These are phyloP conservation scores for Syngnathus acus DNA, from an alignment of 2,797 vertebrate species.

Conservation along the genomic window DNA sequence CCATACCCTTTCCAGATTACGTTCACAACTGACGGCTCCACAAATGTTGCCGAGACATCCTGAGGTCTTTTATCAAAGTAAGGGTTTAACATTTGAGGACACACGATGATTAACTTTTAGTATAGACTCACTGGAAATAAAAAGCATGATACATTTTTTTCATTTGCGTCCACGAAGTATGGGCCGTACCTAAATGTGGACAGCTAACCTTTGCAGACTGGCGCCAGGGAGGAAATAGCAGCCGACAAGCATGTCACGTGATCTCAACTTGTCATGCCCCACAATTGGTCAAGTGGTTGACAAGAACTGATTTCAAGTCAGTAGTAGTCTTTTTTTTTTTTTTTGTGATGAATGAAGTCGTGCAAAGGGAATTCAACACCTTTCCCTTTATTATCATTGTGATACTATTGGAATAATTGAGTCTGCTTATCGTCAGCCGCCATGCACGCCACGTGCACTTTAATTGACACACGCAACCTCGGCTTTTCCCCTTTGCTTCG, in stretches of 20 bases:
- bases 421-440: no score
- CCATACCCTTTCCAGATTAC: not conserved
- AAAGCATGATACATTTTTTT: no score
- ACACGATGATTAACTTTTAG: not conserved
- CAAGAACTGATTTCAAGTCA: not conserved
- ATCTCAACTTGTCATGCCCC: not conserved
- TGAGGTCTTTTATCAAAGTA: not conserved
- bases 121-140: not conserved
- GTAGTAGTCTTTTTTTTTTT: no score
- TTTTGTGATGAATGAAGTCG: no score
- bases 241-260: not conserved
- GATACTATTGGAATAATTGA: no score
- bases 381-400: no score
- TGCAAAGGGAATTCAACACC: no score
- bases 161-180: not conserved
- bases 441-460: conserved; percentile 1
- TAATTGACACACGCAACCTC: conserved; percentile 4
- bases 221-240: not conserved
- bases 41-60: not conserved
- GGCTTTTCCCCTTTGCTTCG: conserved; percentile 20
- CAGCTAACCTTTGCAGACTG: not conserved
- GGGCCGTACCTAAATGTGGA: not conserved
- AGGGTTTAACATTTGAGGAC: not conserved
- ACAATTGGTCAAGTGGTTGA: not conserved
- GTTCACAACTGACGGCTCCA: not conserved